Conservation (phyloP, 2,888 invertebrate genomes). For the Plebejus anna region DNA sequence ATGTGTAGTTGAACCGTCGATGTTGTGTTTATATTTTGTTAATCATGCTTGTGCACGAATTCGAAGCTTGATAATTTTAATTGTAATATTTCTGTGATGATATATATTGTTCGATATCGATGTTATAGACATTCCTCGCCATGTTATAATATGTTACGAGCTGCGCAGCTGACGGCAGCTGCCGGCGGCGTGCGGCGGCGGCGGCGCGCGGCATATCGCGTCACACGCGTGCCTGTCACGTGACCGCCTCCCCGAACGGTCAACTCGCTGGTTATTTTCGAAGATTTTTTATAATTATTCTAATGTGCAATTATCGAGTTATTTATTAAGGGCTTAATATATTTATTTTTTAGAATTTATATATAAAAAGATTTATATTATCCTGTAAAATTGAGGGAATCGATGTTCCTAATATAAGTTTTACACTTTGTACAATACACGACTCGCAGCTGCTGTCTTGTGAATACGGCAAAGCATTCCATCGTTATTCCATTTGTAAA, state of each 20-base stretch:
- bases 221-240: background rate
- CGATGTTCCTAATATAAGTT: slow-evolving; percentile 70
- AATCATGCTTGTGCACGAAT: slow-evolving; percentile 47
- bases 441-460: slow-evolving; percentile 56
- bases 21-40: slow-evolving; percentile 42
- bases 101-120: slow-evolving; percentile 50
- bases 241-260: background rate
- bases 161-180: slow-evolving; percentile 43
- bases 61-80: slow-evolving; percentile 49
- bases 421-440: slow-evolving; percentile 65
- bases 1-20: slow-evolving; percentile 44
- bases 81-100: slow-evolving; percentile 68
- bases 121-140: slow-evolving; percentile 72
- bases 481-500: slow-evolving; percentile 77
- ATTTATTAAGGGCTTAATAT: slow-evolving; percentile 75
- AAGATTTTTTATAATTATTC: slow-evolving; percentile 64
- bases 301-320: slow-evolving; percentile 73
- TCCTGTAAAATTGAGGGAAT: slow-evolving; percentile 62
- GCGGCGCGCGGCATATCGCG: background rate
- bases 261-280: slow-evolving; percentile 58
- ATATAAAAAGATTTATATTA: slow-evolving; percentile 45
- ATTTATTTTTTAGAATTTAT: slow-evolving; percentile 75
- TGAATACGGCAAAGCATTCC: slow-evolving; percentile 74
- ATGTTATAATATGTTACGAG: slow-evolving; percentile 50
- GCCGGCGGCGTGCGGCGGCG: background rate